Evolutionary conservation across 2,797 vertebrate genomes (phyloP), one percentile per base, ranked within the genome.

Genomic region (Myripristis jacobus): DNA sequence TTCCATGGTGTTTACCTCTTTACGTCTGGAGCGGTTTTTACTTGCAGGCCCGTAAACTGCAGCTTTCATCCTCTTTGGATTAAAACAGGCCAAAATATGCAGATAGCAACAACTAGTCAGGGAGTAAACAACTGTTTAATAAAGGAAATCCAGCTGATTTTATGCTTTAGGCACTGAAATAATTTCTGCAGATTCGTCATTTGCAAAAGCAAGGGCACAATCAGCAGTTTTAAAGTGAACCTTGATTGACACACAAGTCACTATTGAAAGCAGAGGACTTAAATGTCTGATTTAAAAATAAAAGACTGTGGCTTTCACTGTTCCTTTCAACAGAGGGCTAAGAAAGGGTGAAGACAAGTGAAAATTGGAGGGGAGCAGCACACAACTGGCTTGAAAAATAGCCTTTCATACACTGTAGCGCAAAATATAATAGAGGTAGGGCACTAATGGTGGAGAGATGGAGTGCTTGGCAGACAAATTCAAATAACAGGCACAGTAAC

Each of bases 1-100:
- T 29, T 56, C 34, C 2, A 0, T 4, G 52, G n/a, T 56, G 25
- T 73, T 66, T 34, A 18, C 57, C 73, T 5, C 5, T 62, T 83
- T 52, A 22, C 2, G 0, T 52, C 54, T 58, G 51, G 41, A 15
- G 13, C n/a, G n/a, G 10, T 7, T 64, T 75, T 67, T 43, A 66
- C 54, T 62, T 66, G 47, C 61, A 55, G 47, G 31, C 7, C 12
- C 10, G 19, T 43, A 4, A 36, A 43, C 70, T 53, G 54, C 22
- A 38, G 16, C n/a, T 12, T 9, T 16, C 36, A 67, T 72, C 48
- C 16, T 27, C 29, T 60, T 48, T 13, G 27, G 53, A 51, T 36
- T 57, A 31, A 18, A 66, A 55, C 41, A 22, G 27, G 46, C n/a
- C 10, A 62, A 27, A 13, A 61, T 61, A 31, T n/a, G 73, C 9